Evolutionary conservation across 2,113 vertebrate genomes (phyloP), one percentile per base, ranked within the genome.

Genomic region (Lonchura striata): DNA sequence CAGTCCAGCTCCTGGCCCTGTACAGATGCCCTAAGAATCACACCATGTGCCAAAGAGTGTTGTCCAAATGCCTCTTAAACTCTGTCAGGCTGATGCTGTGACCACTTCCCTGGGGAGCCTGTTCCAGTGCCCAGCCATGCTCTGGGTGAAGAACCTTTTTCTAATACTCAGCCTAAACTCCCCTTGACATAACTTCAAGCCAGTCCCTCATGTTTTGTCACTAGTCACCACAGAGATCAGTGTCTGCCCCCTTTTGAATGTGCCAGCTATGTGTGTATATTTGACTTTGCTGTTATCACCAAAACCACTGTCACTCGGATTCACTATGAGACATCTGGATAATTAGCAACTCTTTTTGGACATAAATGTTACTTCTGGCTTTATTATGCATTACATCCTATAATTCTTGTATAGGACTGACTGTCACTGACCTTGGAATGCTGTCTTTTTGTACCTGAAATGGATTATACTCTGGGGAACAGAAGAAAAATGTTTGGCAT

Each of bases 31-130:
- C 22, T 28, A 22, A 52, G 72, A 60, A n/a, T 53, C 15, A 46
- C 23, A 61, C 33, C 0, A 0, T 46, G 33, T 69, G 27, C 6
- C 54, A 18, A 18, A 46, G 12, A 46, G 39, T 4, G 3, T 4
- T 53, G 64, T 69, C 23, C 54, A 33, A 33, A 24, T 7, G 15
- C 4, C 1, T 39, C 28, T 46, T 46, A 39, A 53, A 0, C 33
- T 60, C 39, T 53, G 47, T 13, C 10, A 61, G 39, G 8, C 15
- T 44, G 63, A 23, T 3, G 64, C 7, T 69, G 54, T 78, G 33
- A n/a, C 10, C 47, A 16, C 10, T 61, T 20, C 28, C 13, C 23
- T 60, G 64, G 47, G 39, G 28, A 69, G 47, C 19, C 22, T 6
- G 2, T 46, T 28, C 18, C 22, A 20, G 46, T 33, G 18, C 27